Evolutionary conservation across 37 sponge, comb jelly and placozoan genomes (phyloP), one percentile per base, ranked within the genome.

Genomic region (Spongilla lacustris): DNA sequence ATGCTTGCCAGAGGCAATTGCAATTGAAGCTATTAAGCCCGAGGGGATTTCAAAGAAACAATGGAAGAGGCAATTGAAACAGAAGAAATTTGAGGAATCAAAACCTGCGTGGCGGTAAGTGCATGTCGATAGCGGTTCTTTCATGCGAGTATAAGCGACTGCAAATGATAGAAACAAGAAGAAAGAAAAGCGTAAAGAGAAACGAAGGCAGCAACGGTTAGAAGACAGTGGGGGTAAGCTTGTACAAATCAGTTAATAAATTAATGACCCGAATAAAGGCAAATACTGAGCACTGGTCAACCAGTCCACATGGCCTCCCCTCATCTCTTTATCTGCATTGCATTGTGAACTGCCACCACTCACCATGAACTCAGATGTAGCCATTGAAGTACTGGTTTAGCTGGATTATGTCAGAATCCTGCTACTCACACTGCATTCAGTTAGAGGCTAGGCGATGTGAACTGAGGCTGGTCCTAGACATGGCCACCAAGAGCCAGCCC

Each of bases 11-110:
- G 58, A 10, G 21, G 26, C 73, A 41, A 6, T 9, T 9, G 41
- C 41, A 9, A 41, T 6, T 6, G 33, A 74, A 74, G 9, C 22
- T 21, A 13, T 35, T 19, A 33, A 83, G 25, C 90, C 90, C 28
- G 80, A 84, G 25, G 85, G 73, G 17, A 32, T 90, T 70, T 85
- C 91, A 12, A 90, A 90, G 78, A 73, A 74, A 0, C 86, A 90
- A 48, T 68, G 86, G 32, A 90, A 90, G 74, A 90, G 82, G 32
- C 66, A 81, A 36, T 27, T 81, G 2, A 90, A 81, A 32, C 19
- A 68, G 36, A 21, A 85, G 34, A 72, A 58, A 73, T 76, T 50
- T 12, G 81, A 89, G 38, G 81, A 80, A 31, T 26, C 36, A 12
- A 84, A 71, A 36, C 25, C 38, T 10, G 75, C 78, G n/a, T 84